A percentile compares a stretch with the other conserved stretches of the same genome.
Conservation (phyloP, 2,888 invertebrate species). For the Eudasyphora cyanicolor region DNA sequence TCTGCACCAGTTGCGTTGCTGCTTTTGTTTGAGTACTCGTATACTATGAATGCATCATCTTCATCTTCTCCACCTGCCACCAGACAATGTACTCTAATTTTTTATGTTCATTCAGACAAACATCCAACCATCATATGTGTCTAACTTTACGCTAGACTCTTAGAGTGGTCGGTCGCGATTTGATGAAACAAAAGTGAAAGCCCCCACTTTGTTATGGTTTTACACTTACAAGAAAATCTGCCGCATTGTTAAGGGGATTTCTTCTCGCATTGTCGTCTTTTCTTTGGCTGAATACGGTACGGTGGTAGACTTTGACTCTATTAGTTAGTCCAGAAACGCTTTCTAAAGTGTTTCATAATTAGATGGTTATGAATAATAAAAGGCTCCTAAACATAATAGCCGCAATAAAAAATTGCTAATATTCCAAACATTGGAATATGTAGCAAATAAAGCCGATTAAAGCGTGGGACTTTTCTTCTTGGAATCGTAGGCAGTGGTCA, state of each 20-base stretch:
- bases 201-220: background rate
- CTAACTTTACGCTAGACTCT: too few relatives aligned
- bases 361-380: background rate
- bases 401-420: too few relatives aligned
- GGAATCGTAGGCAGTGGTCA: too few relatives aligned
- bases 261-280: background rate
- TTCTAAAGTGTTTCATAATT: constrained; percentile 8
- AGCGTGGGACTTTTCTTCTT: too few relatives aligned
- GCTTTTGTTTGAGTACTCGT: too few relatives aligned
- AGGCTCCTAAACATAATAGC: background rate
- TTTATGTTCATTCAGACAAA: background rate
- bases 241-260: background rate
- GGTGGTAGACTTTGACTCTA: background rate
- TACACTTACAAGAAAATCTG: background rate
- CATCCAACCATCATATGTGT: too few relatives aligned
- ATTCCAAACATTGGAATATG: too few relatives aligned
- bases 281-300: background rate
- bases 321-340: background rate
- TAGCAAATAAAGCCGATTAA: too few relatives aligned
- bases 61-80: constrained; percentile 22
- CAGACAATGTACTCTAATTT: constrained; percentile 11
- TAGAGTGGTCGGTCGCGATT: background rate
- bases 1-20: too few relatives aligned
- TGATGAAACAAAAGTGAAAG: constrained; percentile 48
- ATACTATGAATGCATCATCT: background rate